Evolutionary conservation across 2,113 vertebrate species (phyloP).

Genomic region (Rynchops niger): DNA sequence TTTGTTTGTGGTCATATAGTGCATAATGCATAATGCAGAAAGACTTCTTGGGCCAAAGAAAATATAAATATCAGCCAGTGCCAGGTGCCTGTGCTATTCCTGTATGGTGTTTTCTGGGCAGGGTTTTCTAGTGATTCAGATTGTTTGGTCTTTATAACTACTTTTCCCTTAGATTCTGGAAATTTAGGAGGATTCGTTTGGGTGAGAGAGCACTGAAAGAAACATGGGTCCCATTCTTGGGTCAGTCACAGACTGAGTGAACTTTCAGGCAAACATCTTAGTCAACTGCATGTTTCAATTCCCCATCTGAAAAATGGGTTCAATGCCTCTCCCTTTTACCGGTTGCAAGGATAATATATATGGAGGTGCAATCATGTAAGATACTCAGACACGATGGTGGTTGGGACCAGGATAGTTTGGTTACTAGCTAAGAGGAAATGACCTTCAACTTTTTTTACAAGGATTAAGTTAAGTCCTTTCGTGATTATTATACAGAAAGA

Average conservation of each 20-base stretch:
- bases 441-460: not conserved
- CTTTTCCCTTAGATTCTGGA: not conserved
- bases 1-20: not conserved
- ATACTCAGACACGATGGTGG: not conserved
- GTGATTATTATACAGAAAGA: not conserved
- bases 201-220: not conserved
- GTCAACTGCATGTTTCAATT: not conserved
- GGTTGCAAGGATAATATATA: not conserved
- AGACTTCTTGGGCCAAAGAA: not conserved
- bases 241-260: not conserved
- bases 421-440: not conserved
- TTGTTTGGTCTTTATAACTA: not conserved
- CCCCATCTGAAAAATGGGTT: not conserved
- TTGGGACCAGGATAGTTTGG: not conserved
- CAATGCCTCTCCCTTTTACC: fast-evolving
- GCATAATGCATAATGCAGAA: not conserved
- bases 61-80: not conserved
- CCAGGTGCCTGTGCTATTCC: not conserved
- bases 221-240: not conserved
- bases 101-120: not conserved
- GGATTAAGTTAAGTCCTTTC: not conserved
- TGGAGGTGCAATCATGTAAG: not conserved
- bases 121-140: not conserved
- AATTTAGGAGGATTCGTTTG: not conserved
- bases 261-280: not conserved